A percentile compares a stretch with the other conserved stretches of the same genome.
These are phyloP conservation scores for Ommatoiulus sabulosus DNA, from an alignment of 2,888 invertebrate genomes.

Conservation along the genomic window DNA sequence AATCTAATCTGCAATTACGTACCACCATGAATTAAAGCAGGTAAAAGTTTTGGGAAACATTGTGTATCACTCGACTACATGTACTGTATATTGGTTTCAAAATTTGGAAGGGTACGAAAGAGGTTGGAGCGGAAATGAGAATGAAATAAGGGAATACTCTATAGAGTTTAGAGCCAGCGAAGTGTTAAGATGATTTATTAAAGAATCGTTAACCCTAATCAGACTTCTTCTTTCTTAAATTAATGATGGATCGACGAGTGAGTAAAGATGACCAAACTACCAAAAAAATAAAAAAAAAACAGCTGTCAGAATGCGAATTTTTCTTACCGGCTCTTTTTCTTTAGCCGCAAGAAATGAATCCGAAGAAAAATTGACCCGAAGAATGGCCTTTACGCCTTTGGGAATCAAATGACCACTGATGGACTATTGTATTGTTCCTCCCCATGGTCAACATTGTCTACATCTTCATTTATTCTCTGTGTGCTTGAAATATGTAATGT, in stretches of 20 bases:
- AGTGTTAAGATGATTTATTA: neutral
- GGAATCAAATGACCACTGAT: neutral
- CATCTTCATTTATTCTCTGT: slow-evolving; percentile 14
- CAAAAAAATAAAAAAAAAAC: neutral
- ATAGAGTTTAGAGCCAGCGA: no score
- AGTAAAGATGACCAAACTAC: neutral
- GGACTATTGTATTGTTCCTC: slow-evolving; percentile 7
- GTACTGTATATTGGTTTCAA: no score
- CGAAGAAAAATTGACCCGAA: neutral
- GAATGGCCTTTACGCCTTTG: slow-evolving; percentile 14
- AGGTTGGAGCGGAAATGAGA: no score
- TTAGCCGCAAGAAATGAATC: neutral
- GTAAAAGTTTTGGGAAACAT: no score
- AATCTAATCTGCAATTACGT: no score
- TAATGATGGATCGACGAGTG: neutral
- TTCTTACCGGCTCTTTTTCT: neutral
- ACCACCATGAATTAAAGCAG: no score
- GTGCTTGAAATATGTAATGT: slow-evolving; percentile 14
- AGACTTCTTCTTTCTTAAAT: neutral
- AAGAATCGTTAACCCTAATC: neutral
- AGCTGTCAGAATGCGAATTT: neutral
- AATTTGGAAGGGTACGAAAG: no score
- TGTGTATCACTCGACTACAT: no score
- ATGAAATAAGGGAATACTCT: no score
- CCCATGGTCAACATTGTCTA: slow-evolving; percentile 21